These are phyloP conservation scores for Drusus annulatus DNA, from an alignment of 1,140 invertebrate genomes.

Conservation along the genomic window DNA sequence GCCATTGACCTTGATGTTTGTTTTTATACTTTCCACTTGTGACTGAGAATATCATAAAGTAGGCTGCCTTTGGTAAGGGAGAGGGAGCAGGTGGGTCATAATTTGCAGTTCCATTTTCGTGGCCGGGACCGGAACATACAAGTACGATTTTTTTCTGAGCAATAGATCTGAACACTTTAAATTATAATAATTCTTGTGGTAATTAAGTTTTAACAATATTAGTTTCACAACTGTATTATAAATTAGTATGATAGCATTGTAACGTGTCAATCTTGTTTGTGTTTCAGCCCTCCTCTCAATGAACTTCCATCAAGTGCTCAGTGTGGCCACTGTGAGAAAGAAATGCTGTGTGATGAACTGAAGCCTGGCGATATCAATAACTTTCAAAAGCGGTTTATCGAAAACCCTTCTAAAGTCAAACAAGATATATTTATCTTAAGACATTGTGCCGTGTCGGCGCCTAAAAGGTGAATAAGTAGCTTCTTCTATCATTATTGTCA, in stretches of 20 bases:
- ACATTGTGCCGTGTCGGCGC: slow-evolving; percentile 44
- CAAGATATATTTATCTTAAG: slow-evolving; percentile 47
- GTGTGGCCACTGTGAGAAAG: slow-evolving; percentile 43
- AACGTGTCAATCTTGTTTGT: background rate
- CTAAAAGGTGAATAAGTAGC: slow-evolving; percentile 28
- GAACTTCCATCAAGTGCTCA: slow-evolving; percentile 34
- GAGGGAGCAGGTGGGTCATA: too few relatives aligned
- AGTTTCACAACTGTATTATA: background rate
- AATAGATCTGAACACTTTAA: background rate
- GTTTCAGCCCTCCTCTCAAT: slow-evolving; percentile 28
- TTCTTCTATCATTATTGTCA: too few relatives aligned
- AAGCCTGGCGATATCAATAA: slow-evolving; percentile 15
- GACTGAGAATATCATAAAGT: too few relatives aligned
- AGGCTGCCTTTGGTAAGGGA: too few relatives aligned
- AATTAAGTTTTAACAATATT: background rate
- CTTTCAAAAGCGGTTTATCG: slow-evolving; percentile 42
- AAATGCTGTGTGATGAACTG: slow-evolving; percentile 33
- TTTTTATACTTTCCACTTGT: too few relatives aligned
- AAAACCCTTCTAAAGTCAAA: slow-evolving; percentile 42
- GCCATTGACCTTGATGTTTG: too few relatives aligned
- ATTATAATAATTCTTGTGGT: background rate
- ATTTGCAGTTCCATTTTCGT: background rate
- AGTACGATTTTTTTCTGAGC: background rate
- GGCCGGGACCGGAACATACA: background rate
- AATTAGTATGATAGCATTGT: background rate